phyloP scores from a whole-genome alignment of 2,888 invertebrate genomes.

The Chironomus riparius region DNA sequence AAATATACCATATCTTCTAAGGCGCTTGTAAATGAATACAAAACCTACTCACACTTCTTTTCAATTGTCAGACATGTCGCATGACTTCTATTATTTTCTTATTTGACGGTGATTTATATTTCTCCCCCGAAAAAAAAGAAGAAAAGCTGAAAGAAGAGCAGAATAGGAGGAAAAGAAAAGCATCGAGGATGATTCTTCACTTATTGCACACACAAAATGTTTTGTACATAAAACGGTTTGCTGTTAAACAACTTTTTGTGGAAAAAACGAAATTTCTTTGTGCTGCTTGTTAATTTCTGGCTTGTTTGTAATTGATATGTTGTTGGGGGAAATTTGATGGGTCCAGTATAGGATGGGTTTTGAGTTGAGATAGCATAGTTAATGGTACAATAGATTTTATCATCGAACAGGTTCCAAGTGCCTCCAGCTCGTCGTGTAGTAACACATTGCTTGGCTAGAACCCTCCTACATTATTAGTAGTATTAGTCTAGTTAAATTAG shows the following conservation, averaged over 20 bases:
- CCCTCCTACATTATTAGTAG: too few species aligned
- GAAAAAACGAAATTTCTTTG: neutral
- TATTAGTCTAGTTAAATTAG: too few species aligned
- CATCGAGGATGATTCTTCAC: neutral
- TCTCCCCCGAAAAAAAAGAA: neutral
- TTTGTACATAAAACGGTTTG: neutral
- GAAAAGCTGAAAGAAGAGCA: neutral
- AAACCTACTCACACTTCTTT: slow-evolving; percentile 5
- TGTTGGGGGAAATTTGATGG: too few species aligned
- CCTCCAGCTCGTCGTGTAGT: too few species aligned
- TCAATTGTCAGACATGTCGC: slow-evolving; percentile 27
- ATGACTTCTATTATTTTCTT: slow-evolving; percentile 25
- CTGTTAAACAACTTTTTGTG: neutral
- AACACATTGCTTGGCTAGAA: too few species aligned
- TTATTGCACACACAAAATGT: neutral
- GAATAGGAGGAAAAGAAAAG: neutral
- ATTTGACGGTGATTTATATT: slow-evolving; percentile 27
- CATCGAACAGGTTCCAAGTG: too few species aligned
- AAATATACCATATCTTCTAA: neutral
- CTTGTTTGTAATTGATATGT: too few species aligned
- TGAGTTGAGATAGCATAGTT: too few species aligned
- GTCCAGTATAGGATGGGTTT: too few species aligned
- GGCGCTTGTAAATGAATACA: neutral
- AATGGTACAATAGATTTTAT: too few species aligned
- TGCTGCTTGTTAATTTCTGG: neutral